These are phyloP conservation scores for Caenorhabditis sp. DNA, from an alignment of 2,888 invertebrate species.

Conservation along the genomic window DNA sequence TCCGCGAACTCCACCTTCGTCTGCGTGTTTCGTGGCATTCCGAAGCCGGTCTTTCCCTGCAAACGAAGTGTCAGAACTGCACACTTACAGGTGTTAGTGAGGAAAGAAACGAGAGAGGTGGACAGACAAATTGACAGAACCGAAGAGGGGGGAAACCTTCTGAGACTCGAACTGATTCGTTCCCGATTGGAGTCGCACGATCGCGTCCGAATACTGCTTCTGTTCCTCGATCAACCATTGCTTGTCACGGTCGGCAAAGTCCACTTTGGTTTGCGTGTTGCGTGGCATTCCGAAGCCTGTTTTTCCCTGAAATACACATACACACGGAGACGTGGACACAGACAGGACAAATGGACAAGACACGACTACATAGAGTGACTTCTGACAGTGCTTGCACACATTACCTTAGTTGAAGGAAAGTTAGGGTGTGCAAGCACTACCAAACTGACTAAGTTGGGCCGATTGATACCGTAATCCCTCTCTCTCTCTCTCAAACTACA, in stretches of 20 bases:
- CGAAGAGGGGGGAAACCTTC: constrained; percentile 63
- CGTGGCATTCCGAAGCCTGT: constrained; percentile 76
- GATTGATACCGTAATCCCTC: too few relatives aligned
- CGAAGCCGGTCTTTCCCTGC: constrained; percentile 78
- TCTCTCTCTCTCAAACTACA: too few relatives aligned
- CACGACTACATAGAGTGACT: too few relatives aligned
- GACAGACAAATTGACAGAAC: not conserved
- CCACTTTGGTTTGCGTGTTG: constrained; percentile 73
- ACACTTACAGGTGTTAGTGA: constrained; percentile 12
- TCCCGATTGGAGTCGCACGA: constrained; percentile 77
- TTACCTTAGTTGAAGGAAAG: too few relatives aligned
- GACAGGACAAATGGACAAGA: constrained; percentile 22
- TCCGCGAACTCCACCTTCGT: constrained; percentile 72
- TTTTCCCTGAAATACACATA: constrained; percentile 67
- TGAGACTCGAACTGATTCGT: constrained; percentile 77
- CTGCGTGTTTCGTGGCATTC: constrained; percentile 77
- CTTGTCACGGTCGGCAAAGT: constrained; percentile 71
- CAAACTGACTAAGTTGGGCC: too few relatives aligned
- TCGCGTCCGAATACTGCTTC: constrained; percentile 66
- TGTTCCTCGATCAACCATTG: constrained; percentile 71
- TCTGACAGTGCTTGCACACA: too few relatives aligned
- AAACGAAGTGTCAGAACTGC: constrained; percentile 6
- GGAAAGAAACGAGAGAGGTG: too few relatives aligned
- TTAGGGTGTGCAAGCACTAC: too few relatives aligned
- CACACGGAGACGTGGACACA: constrained; percentile 9